Evolutionary conservation across 2,888 invertebrate species (phyloP), one percentile per base, ranked within the genome.

Genomic region (Clunio marinus): DNA sequence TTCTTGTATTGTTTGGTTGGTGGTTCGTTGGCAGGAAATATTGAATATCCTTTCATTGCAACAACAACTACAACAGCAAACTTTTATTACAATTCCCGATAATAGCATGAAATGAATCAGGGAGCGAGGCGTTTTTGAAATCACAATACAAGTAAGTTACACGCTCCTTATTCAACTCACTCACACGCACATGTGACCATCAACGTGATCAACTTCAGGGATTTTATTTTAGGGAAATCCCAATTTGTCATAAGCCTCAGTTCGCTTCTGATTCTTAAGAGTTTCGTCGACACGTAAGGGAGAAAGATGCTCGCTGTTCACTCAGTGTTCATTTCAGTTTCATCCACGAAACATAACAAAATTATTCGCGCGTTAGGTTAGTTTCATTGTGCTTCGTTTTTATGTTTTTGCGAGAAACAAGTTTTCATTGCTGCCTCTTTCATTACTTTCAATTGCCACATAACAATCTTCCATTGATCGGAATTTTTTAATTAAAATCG

Each of bases 351-450:
- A 62, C 41, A 62, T 62, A 62, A 62, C 62, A 62, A 62, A 62
- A 41, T 15, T 62, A 35, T 62, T 62, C 20, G 62, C 62, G 62
- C 62, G 62, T 37, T 62, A 62, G 62, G 62, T 62, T 62, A 62
- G 62, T 62, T 20, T 32, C n/a, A n/a, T 37, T 35, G 15, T 17
- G n/a, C 32, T n/a, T n/a, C n/a, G n/a, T n/a, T n/a, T n/a, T n/a
- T n/a, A n/a, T n/a, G n/a, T n/a, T n/a, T n/a, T n/a, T n/a, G n/a
- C n/a, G n/a, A n/a, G 24, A 60, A 35, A 60, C 25, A 15, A 22
- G 41, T 35, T 60, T 62, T 13, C 17, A 15, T 15, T 32, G 32
- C 10, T 59, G 17, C 7, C 7, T 7, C 10, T 41, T 51, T 22
- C 22, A 51, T 51, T 51, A 8, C 4, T 17, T 51, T 51, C 51